Base-by-base conservation (phyloP, 64 coral and sea anemone species). In the Cladopsammia gracilis region DNA sequence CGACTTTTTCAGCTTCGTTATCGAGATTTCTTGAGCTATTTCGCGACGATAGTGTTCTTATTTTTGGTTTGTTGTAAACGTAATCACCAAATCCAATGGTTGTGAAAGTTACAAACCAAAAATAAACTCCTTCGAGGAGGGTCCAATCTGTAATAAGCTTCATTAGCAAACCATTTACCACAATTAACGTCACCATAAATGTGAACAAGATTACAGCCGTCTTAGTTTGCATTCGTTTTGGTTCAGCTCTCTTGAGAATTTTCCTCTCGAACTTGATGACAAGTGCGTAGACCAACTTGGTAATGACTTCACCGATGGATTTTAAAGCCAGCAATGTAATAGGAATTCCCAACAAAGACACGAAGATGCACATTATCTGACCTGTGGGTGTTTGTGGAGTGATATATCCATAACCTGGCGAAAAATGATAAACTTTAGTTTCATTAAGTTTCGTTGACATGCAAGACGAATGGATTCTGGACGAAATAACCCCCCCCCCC, bases 61-160 rank as follows among this genome's bases (percentile, higher is more conserved):
- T 6, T 65, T 71, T 13, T 13, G 65, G 69, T 16, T 51, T 22
- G 34, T 34, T 34, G 6, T 78, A 77, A 19, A 87, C 69, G 60
- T 86, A 94, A 68, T 98, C 96, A 0, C 96, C 96, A 51, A 94
- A 94, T 20, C 96, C 96, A 13, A 94, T 89, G 0, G 96, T 98
- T 9, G 96, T 94, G 20, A 91, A 78, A 7, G 92, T 88, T 51
- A 98, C 82, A 87, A 98, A 91, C 96, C 96, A 98, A 25, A 88
- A 62, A 43, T 98, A 98, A 4, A 91, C 73, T 7, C 56, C 67
- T 26, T 89, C 78, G 18, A 94, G 19, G 57, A 85, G 81, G 7
- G 58, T 86, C 34, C 81, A 68, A 16, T 16, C 18, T 23, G 43
- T 23, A 7, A 16, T 1, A 48, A 47, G 34, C 22, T 68, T 51